Evolutionary conservation across 2,113 vertebrate genomes (phyloP), one percentile per base, ranked within the genome.

Genomic region (Pteropus alecto): DNA sequence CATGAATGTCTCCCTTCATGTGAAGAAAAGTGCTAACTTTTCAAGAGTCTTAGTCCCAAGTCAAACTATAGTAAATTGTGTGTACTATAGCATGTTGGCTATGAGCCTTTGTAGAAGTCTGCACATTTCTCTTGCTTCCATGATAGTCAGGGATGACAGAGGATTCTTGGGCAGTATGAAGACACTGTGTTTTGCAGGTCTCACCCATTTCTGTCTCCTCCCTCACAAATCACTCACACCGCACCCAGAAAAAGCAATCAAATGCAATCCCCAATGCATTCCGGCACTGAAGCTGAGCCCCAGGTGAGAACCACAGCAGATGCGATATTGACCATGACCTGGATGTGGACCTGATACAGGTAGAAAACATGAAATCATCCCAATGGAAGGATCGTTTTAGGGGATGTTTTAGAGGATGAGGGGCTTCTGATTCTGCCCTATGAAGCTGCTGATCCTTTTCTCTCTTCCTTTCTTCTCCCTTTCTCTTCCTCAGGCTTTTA

Each of bases 311-410:
- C 35, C 48, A 5, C 4, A 28, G 67, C 26, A 0, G 67, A 58
- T 73, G 86, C 26, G 41, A 89, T 60, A 28, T 6, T 14, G 26
- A 58, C 92, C 26, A 2, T 60, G 84, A 93, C 67, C 74, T 38
- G 33, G 48, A 2, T 11, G 0, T 30, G 54, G n/a, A n/a, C 60
- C 68, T 58, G 26, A 54, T 89, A 1, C 0, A 83, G 28, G 13
- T 30, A 14, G 83, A 97, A 81, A 61, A 94, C 94, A 91, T 94
- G 93, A 87, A 35, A n/a, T 48, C 56, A 90, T 93, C 68, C 61
- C 8, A 58, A 35, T 92, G 19, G 58, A 97, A 95, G 87, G 88
- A 33, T 28, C 48, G 11, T 81, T 90, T 67, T n/a, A 14, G 61
- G 67, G 54, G 67, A 73, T 78, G 22, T 33, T 74, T 56, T 19